Percentiles rank a stretch among this genome's conserved stretches.
phyloP scores from a whole-genome alignment of 2,113 vertebrate genomes.

The Xiphophorus maculatus region DNA sequence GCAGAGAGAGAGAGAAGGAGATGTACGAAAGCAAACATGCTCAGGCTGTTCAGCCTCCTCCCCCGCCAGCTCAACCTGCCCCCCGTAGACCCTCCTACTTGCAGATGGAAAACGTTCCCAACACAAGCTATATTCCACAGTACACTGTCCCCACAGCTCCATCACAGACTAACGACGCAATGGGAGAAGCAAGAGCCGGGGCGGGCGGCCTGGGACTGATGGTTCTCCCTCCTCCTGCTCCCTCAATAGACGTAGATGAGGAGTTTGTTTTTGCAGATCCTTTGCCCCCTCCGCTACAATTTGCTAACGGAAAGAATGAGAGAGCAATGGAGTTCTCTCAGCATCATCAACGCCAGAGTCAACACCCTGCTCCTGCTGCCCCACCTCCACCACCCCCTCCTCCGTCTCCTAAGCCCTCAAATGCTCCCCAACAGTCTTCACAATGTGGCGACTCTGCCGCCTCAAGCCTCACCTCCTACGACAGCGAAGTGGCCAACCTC shows the following conservation, averaged over 20 bases:
- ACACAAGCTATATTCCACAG: slow-evolving; percentile 70
- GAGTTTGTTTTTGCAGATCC: slow-evolving; percentile 92
- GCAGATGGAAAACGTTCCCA: slow-evolving; percentile 73
- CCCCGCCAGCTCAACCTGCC: slow-evolving; percentile 71
- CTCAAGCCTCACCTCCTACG: slow-evolving; percentile 92
- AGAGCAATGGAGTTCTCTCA: slow-evolving; percentile 62
- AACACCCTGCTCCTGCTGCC: slow-evolving; percentile 51
- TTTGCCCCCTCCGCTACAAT: slow-evolving; percentile 90
- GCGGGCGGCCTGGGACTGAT: slow-evolving; percentile 80
- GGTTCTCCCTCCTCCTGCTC: slow-evolving; percentile 89
- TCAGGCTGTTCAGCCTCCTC: slow-evolving; percentile 56
- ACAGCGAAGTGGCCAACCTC: slow-evolving; percentile 92
- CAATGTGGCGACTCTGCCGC: slow-evolving; percentile 87
- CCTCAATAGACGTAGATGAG: slow-evolving; percentile 89
- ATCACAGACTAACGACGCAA: slow-evolving; percentile 46
- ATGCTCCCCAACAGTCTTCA: slow-evolving; percentile 65
- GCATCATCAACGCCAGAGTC: slow-evolving; percentile 52
- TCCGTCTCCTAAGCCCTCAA: slow-evolving; percentile 44
- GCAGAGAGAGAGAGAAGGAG: slow-evolving; percentile 65
- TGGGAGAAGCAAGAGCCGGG: slow-evolving; percentile 42
- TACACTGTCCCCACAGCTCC: slow-evolving; percentile 70
- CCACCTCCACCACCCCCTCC: slow-evolving; percentile 65
- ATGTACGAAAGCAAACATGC: slow-evolving; percentile 70
- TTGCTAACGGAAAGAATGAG: slow-evolving; percentile 87
- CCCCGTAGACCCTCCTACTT: slow-evolving; percentile 78